Conservation (phyloP, 2,797 vertebrate genomes). For the Meda fulgida region DNA sequence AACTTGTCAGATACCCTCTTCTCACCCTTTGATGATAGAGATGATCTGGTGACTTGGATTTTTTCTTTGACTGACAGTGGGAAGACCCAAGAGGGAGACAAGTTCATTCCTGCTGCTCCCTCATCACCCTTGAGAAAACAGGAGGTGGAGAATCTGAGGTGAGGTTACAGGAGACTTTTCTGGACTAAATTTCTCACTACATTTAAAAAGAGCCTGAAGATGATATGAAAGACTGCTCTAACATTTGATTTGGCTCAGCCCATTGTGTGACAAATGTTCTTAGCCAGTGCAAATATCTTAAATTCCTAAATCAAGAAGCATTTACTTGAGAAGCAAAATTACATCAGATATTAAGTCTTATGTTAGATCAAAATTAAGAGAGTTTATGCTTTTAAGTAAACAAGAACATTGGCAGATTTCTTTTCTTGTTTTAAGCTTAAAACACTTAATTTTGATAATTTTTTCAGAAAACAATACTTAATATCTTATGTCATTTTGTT, state of each 20-base stretch:
- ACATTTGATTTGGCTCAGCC: not conserved
- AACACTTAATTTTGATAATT: not conserved
- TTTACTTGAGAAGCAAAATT: not conserved
- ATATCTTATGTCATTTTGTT: not conserved
- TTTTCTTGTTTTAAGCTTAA: not conserved
- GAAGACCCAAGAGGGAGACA: slow-evolving; percentile 94
- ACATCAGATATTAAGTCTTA: not conserved
- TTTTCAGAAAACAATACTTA: not conserved
- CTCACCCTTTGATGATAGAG: not conserved
- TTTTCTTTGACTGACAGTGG: slow-evolving; percentile 75
- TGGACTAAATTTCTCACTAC: not conserved
- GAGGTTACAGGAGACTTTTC: slow-evolving; percentile 52
- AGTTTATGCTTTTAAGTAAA: not conserved
- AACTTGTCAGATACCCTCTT: slow-evolving; percentile 3
- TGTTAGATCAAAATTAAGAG: not conserved
- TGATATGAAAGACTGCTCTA: not conserved
- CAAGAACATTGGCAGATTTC: not conserved
- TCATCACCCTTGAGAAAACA: slow-evolving; percentile 95
- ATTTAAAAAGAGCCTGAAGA: not conserved
- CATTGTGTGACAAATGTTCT: not conserved
- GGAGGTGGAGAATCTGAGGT: slow-evolving; percentile 98
- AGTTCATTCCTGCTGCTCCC: slow-evolving; percentile 92
- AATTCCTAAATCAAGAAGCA: not conserved
- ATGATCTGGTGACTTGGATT: slow-evolving; percentile 27
- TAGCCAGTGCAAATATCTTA: not conserved